Conservation (phyloP, 2,113 vertebrate species). For the Charina bottae region DNA sequence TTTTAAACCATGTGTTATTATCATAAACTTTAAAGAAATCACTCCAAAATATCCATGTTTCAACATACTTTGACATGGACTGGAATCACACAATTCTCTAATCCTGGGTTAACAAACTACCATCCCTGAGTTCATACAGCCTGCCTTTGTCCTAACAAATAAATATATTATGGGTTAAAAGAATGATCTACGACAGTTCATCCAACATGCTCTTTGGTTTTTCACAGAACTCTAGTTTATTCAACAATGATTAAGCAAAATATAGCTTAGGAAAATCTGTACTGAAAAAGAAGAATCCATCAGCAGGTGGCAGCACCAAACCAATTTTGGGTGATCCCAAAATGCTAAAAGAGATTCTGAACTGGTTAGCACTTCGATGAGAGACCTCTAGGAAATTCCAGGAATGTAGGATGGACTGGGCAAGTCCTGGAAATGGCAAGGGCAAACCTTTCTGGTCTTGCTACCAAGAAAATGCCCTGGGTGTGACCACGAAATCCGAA, state of each 20-base stretch:
- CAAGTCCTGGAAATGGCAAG: no score
- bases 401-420: no score
- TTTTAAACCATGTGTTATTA: no score
- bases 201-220: no score
- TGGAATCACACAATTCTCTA: background rate
- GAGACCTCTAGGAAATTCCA: no score
- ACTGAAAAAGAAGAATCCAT: background rate
- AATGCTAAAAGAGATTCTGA: no score
- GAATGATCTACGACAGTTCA: no score
- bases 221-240: background rate
- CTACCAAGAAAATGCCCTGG: background rate
- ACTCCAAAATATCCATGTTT: background rate
- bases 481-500: no score
- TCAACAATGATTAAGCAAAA: background rate
- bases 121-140: background rate
- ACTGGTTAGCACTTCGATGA: no score
- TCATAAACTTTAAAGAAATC: no score
- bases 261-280: background rate
- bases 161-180: background rate
- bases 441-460: background rate
- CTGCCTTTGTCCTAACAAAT: background rate
- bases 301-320: background rate
- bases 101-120: background rate
- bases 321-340: background rate
- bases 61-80: background rate